Conservation (phyloP, 2,113 vertebrate genomes). For the Bufo gargarizans region DNA sequence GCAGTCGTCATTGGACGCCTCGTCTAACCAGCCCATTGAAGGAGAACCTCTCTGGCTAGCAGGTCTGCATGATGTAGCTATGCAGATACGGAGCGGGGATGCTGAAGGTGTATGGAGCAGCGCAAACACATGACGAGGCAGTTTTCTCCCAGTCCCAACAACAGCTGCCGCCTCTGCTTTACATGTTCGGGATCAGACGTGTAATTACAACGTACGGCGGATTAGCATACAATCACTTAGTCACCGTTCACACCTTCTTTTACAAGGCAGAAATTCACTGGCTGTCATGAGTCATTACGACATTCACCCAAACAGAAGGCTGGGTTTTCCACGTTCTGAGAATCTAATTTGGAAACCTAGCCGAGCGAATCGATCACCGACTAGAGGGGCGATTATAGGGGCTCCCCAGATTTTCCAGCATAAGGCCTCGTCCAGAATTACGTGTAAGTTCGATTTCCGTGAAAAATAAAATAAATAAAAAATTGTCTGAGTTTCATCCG, state of each 20-base stretch:
- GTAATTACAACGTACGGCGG: background rate
- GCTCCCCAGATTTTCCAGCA: too few species aligned
- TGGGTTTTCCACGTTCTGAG: too few species aligned
- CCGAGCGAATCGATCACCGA: too few species aligned
- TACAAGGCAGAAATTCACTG: background rate
- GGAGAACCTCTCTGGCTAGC: background rate
- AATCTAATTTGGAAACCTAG: too few species aligned
- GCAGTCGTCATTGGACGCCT: constrained; percentile 49
- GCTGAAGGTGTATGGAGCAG: background rate
- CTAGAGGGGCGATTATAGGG: too few species aligned
- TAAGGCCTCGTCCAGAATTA: too few species aligned
- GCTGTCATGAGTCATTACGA: background rate
- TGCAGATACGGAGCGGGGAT: background rate
- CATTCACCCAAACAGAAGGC: too few species aligned
- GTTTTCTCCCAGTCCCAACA: background rate
- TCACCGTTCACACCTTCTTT: background rate
- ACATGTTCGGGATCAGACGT: background rate
- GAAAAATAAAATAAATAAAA: too few species aligned
- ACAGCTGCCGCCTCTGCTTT: background rate
- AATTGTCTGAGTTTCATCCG: too few species aligned
- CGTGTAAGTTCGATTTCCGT: too few species aligned
- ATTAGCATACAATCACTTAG: background rate
- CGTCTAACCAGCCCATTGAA: background rate
- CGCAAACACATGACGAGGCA: constrained; percentile 25
- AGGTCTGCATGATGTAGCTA: constrained; percentile 1